A percentile compares a stretch with the other conserved stretches of the same genome.
phyloP scores from a whole-genome alignment of 2,888 invertebrate genomes.

The Seladonia tumulorum region DNA sequence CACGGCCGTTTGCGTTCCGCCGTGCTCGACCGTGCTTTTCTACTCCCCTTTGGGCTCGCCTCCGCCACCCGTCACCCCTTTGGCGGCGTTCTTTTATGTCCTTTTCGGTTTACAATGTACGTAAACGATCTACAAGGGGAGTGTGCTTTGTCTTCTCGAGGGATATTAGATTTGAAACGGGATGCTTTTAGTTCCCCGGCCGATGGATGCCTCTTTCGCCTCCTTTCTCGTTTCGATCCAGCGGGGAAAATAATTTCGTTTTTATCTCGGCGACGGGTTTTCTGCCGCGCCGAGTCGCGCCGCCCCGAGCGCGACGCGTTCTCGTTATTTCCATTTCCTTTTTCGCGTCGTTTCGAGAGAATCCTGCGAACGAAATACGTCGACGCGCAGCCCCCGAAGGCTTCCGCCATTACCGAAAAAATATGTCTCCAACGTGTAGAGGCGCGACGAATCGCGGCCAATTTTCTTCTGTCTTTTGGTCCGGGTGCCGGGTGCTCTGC shows the following conservation, averaged over 20 bases:
- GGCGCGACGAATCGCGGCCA: neutral
- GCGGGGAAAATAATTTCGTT: constrained; percentile 47
- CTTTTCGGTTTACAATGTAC: constrained; percentile 68
- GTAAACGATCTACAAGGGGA: constrained; percentile 67
- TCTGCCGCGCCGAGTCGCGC: neutral
- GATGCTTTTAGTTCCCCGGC: constrained; percentile 54
- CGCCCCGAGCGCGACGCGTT: neutral
- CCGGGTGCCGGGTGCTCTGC: neutral
- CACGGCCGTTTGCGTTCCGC: constrained; percentile 25
- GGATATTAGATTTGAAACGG: constrained; percentile 62
- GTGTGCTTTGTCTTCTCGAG: constrained; percentile 57
- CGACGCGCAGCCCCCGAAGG: neutral
- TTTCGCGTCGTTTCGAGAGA: constrained; percentile 1
- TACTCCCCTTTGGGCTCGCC: constrained; percentile 16
- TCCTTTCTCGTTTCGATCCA: constrained; percentile 31
- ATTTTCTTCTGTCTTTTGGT: neutral
- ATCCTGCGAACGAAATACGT: constrained; percentile 28
- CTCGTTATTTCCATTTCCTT: constrained; percentile 25
- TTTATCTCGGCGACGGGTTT: constrained; percentile 7
- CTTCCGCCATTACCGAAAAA: neutral
- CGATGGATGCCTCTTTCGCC: constrained; percentile 50
- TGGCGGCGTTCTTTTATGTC: constrained; percentile 74
- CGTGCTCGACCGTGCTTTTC: constrained; percentile 26
- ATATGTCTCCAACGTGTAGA: neutral
- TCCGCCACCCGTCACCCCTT: constrained; percentile 58